phyloP scores from a whole-genome alignment of 2,888 invertebrate genomes.

The Polyploca ridens region DNA sequence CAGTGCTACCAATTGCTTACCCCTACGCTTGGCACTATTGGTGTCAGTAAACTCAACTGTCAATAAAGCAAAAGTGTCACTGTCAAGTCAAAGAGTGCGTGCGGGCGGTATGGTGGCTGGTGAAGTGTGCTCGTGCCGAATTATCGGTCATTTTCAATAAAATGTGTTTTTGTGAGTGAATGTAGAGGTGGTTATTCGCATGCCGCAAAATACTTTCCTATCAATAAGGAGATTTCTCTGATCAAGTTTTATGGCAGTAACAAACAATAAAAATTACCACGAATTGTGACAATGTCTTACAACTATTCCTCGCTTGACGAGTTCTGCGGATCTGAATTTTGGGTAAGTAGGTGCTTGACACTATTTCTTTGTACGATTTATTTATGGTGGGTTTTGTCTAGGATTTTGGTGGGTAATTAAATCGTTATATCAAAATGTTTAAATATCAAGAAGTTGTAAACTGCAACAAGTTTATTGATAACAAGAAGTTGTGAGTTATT shows the following conservation, averaged over 20 bases:
- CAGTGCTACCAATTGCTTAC: too few relatives aligned
- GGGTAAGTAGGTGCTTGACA: constrained; percentile 86
- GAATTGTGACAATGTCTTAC: constrained; percentile 78
- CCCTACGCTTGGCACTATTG: too few relatives aligned
- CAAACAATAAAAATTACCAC: constrained; percentile 40
- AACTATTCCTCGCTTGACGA: constrained; percentile 87
- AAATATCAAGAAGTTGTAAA: background rate
- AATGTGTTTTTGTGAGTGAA: constrained; percentile 9
- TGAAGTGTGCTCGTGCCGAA: constrained; percentile 31
- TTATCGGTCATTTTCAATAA: constrained; percentile 1
- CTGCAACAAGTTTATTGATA: background rate
- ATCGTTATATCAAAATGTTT: too few relatives aligned
- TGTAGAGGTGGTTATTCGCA: constrained; percentile 12
- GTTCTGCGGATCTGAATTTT: constrained; percentile 92
- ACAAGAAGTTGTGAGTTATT: background rate
- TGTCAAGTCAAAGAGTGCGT: constrained; percentile 14
- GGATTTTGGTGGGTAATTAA: too few relatives aligned
- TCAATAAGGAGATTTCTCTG: background rate
- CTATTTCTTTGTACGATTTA: constrained; percentile 3
- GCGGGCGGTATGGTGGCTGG: constrained; percentile 28
- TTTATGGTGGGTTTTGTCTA: background rate
- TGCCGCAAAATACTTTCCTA: constrained; percentile 5
- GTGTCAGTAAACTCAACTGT: background rate
- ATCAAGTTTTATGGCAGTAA: constrained; percentile 32
- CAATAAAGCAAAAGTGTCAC: background rate